Conservation (phyloP, 2,888 invertebrate species). For the Andrena trimmerana region DNA sequence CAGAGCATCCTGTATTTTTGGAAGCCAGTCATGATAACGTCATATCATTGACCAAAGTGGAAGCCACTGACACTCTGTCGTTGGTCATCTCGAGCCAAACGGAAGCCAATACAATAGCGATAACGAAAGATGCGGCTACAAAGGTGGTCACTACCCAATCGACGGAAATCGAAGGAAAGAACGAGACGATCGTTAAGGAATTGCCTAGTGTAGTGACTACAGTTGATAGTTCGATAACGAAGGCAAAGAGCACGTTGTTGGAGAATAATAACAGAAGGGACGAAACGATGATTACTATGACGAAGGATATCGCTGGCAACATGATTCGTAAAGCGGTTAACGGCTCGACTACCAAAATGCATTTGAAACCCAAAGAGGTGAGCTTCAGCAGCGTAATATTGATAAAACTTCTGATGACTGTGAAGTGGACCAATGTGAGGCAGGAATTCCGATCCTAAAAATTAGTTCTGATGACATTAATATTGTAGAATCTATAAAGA, state of each 20-base stretch:
- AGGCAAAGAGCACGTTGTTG: conserved; percentile 64
- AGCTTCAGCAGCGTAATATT: neutral
- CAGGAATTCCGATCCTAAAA: too few species aligned
- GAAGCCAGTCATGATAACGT: conserved; percentile 78
- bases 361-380: conserved; percentile 80
- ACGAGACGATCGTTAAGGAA: conserved; percentile 33
- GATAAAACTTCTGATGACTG: too few species aligned
- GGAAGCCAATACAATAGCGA: conserved; percentile 36
- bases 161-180: conserved; percentile 45
- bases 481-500: too few species aligned
- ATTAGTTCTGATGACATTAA: too few species aligned
- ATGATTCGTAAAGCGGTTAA: conserved; percentile 65
- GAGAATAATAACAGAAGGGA: conserved; percentile 41
- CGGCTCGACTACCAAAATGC: conserved; percentile 68
- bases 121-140: conserved; percentile 45
- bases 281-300: conserved; percentile 56
- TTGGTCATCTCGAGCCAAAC: conserved; percentile 43
- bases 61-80: conserved; percentile 80
- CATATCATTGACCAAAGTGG: conserved; percentile 68
- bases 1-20: conserved; percentile 75
- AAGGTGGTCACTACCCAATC: conserved; percentile 42
- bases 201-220: conserved; percentile 69
- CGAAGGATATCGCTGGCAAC: conserved; percentile 71
- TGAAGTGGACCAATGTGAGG: too few species aligned
- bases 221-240: conserved; percentile 71